Conservation (phyloP, 1,140 invertebrate species). For the Medauroidea extradentata region DNA sequence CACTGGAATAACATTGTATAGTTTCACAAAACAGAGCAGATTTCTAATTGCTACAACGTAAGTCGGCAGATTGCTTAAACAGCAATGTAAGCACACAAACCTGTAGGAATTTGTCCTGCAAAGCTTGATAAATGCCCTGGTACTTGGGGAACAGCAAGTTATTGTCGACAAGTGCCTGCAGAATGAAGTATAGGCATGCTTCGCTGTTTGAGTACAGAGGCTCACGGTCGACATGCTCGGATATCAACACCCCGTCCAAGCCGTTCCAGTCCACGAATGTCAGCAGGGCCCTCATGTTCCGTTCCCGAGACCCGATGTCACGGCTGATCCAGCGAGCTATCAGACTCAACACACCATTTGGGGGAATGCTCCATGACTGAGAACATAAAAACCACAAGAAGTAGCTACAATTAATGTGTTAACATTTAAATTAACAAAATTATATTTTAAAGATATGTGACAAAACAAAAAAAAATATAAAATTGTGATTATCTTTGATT, state of each 20-base stretch:
- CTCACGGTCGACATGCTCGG: constrained; percentile 48
- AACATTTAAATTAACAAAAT: too few species aligned
- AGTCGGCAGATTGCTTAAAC: too few species aligned
- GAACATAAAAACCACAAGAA: too few species aligned
- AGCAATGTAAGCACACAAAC: constrained; percentile 18
- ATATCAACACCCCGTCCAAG: constrained; percentile 43
- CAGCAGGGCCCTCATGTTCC: constrained; percentile 49
- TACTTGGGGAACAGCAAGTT: constrained; percentile 51
- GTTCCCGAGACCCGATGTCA: constrained; percentile 45
- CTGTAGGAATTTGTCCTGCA: constrained; percentile 47
- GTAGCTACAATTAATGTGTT: too few species aligned
- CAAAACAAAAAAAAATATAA: too few species aligned
- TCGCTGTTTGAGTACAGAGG: constrained; percentile 48
- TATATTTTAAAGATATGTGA: too few species aligned
- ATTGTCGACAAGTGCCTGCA: constrained; percentile 54
- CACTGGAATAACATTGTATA: too few species aligned
- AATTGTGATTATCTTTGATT: too few species aligned
- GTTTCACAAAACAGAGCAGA: too few species aligned
- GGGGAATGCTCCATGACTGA: constrained; percentile 33
- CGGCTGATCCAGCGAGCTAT: constrained; percentile 52
- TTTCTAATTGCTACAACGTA: too few species aligned
- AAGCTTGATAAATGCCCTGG: constrained; percentile 45
- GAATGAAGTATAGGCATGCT: constrained; percentile 49
- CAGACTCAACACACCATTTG: constrained; percentile 40
- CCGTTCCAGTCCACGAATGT: constrained; percentile 46